phyloP scores from a whole-genome alignment of 2,113 vertebrate species.

The Myotis yumanensis region DNA sequence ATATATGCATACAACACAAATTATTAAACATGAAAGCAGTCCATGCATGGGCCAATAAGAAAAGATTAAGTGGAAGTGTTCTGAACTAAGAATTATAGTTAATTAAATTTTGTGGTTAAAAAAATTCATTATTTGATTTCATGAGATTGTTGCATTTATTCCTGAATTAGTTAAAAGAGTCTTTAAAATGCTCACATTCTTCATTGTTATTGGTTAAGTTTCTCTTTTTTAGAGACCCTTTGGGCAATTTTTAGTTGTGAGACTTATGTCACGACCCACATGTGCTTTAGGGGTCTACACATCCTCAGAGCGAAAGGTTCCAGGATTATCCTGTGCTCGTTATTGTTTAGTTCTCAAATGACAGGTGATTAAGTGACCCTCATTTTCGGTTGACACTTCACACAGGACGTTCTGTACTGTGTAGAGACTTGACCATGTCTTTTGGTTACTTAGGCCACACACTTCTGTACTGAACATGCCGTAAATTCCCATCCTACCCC shows the following conservation, averaged over 20 bases:
- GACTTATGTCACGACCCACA: not conserved
- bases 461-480: not conserved
- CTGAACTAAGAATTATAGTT: not conserved
- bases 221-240: constrained; percentile 2
- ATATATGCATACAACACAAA: not conserved
- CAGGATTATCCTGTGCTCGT: not conserved
- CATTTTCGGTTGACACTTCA: not conserved
- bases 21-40: not conserved
- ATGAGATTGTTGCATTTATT: not conserved
- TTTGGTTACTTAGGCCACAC: not conserved
- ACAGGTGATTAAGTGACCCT: not conserved
- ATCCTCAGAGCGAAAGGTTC: not conserved
- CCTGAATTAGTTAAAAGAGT: not conserved
- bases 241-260: not conserved
- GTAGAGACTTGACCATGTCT: not conserved
- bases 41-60: not conserved
- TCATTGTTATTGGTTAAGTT: not conserved
- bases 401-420: not conserved
- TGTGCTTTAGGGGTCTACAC: not conserved
- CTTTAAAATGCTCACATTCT: not conserved
- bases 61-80: not conserved
- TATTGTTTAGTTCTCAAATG: not conserved
- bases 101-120: not conserved
- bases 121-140: not conserved
- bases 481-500: not conserved